These are phyloP conservation scores for Drosophila peninsularis DNA, from an alignment of 2,888 invertebrate species.

Conservation along the genomic window DNA sequence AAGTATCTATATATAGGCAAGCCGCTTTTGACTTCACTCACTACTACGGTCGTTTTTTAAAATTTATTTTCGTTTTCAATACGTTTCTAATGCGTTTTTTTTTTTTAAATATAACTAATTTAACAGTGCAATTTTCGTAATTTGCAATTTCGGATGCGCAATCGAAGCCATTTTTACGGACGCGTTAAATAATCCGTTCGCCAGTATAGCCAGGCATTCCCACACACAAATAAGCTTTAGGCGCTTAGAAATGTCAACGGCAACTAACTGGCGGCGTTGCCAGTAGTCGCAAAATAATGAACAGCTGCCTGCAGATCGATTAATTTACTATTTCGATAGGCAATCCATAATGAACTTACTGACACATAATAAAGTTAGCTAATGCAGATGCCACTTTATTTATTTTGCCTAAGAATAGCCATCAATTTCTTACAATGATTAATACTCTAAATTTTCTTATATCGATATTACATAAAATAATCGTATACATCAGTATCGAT, in stretches of 20 bases:
- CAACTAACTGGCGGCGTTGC: constrained; percentile 55
- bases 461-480: constrained; percentile 8
- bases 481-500: constrained; percentile 4
- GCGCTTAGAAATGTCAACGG: constrained; percentile 63
- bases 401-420: neutral
- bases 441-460: neutral
- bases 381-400: neutral
- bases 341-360: neutral
- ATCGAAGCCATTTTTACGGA: constrained; percentile 75
- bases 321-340: constrained; percentile 2
- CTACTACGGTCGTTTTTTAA: constrained; percentile 35
- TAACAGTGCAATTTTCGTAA: constrained; percentile 48
- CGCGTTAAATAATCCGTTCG: constrained; percentile 83
- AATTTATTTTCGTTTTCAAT: constrained; percentile 31
- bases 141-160: constrained; percentile 52
- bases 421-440: neutral
- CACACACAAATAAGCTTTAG: constrained; percentile 59
- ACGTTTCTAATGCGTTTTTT: constrained; percentile 33
- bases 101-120: constrained; percentile 24
- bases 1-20: constrained; percentile 70
- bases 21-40: constrained; percentile 58
- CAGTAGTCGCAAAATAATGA: constrained; percentile 23
- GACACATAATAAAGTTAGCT: neutral
- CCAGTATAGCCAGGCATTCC: constrained; percentile 55
- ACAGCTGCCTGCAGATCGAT: constrained; percentile 33